Conservation (phyloP, 2,797 vertebrate genomes). For the Sitta carolinensis region DNA sequence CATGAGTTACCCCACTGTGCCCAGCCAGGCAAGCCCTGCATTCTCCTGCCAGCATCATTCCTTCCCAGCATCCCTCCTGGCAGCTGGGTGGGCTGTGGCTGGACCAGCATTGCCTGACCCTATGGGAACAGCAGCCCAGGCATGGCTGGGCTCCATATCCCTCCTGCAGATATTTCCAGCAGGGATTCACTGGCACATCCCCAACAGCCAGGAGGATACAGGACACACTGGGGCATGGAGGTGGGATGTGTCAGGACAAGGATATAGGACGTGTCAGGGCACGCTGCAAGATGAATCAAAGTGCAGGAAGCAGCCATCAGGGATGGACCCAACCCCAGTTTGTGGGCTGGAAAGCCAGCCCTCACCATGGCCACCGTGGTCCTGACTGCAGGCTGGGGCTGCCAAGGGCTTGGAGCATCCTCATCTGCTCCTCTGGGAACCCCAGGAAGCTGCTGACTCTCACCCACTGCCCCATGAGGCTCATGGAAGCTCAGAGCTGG, state of each 20-base stretch:
- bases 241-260: background rate
- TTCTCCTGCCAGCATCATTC: background rate
- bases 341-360: background rate
- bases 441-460: background rate
- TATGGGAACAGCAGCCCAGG: rapidly evolving
- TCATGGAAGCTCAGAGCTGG: rapidly evolving
- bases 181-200: background rate
- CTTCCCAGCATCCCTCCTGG: background rate
- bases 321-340: rapidly evolving
- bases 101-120: background rate
- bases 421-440: background rate
- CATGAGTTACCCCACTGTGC: background rate
- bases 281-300: background rate
- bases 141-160: rapidly evolving
- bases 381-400: background rate
- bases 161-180: background rate
- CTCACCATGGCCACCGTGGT: rapidly evolving
- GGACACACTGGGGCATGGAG: background rate
- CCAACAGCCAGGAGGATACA: background rate
- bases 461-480: too few species aligned
- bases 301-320: background rate
- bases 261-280: background rate
- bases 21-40: background rate
- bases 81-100: rapidly evolving
- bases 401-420: background rate